Base-by-base conservation (phyloP, 92 coral and sea anemone genomes). In the Porites divaricata region DNA sequence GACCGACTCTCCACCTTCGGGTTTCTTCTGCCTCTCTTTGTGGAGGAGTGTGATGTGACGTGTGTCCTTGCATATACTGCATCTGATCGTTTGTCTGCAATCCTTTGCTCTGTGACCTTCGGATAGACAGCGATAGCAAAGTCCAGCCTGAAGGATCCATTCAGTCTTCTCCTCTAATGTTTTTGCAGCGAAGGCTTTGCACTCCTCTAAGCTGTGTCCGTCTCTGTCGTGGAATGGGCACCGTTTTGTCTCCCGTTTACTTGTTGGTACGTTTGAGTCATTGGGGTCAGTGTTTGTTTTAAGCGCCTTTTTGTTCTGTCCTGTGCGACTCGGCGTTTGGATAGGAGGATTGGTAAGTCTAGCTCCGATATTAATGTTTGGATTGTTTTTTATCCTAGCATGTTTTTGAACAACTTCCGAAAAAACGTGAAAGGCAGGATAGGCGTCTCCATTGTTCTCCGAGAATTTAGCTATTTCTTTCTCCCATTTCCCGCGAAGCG, bases 101-200 rank as follows among this genome's bases (percentile, higher is more conserved):
- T 25, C 67, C 19, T 26, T 83, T 28, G 92, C 92, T n/a, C 20
- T 25, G 26, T 84, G 92, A 16, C 35, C 52, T 14, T 45, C 50
- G 51, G 81, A 53, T 17, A 91, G 23, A 72, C 91, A 92, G 23
- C 82, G 90, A 65, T 74, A 92, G 79, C 95, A 92, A 3, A 89
- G 84, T 17, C 92, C 87, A 24, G 90, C 92, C 57, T 84, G 57
- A 48, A 11, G 51, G 51, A 85, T 88, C 95, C 92, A 91, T 52
- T 88, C 83, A 11, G 89, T 88, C 35, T 56, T 84, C 63, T 91
- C 90, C 54, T 63, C 69, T 11, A 79, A 58, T n/a, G 89, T 17
- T 61, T 89, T 78, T 1, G 77, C 62, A 2, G 59, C 62, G 70
- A 91, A 91, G 63, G 88, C 81, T 19, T 84, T 88, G 59, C 92